These are phyloP conservation scores for Camponotus vicinus DNA, from an alignment of 1,140 invertebrate species.

Conservation along the genomic window DNA sequence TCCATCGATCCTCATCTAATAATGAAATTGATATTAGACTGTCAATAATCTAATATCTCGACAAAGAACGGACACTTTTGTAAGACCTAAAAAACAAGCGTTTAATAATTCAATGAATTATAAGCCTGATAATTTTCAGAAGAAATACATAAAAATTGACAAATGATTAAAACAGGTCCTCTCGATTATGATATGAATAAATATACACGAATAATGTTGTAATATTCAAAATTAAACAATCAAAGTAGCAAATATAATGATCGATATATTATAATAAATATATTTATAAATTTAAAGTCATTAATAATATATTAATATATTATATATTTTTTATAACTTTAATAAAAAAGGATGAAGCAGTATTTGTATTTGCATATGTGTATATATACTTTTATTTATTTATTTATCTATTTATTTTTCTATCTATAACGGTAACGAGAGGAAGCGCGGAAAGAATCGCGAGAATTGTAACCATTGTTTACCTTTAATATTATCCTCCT, in stretches of 20 bases:
- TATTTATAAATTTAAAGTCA: no score
- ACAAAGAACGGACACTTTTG: background rate
- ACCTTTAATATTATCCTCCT: background rate
- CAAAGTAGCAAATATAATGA: no score
- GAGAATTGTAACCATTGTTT: background rate
- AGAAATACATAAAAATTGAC: background rate
- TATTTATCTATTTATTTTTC: no score
- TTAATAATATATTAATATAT: no score
- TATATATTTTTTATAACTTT: no score
- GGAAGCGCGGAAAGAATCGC: background rate
- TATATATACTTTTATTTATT: background rate
- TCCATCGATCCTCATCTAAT: slow-evolving; percentile 30
- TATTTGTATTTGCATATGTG: background rate
- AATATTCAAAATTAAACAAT: background rate
- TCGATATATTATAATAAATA: no score
- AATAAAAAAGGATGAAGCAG: background rate
- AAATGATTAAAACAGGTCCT: background rate
- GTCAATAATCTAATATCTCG: slow-evolving; percentile 9
- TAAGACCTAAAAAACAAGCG: background rate
- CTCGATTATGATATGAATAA: background rate
- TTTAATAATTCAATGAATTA: background rate
- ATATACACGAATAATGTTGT: background rate
- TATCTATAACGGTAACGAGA: background rate
- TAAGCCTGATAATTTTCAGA: background rate
- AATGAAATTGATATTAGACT: slow-evolving; percentile 34